Evolutionary conservation across 2,888 invertebrate genomes (phyloP), one percentile per base, ranked within the genome.

Genomic region (Magallana nippona): DNA sequence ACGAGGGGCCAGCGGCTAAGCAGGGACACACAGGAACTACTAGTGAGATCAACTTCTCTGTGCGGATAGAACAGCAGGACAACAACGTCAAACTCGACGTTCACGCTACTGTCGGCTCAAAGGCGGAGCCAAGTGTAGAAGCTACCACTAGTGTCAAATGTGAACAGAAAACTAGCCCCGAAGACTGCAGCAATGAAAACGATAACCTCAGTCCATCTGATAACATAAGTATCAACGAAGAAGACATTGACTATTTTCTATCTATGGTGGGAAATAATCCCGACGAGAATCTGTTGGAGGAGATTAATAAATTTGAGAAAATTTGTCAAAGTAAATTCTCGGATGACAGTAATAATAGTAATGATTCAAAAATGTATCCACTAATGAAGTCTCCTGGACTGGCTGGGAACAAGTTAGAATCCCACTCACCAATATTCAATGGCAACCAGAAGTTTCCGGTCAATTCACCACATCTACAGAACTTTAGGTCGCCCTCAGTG

Each of bases 51-150:
- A 89, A 89, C 84, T 97, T 98, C 95, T 97, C 97, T 5, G 97
- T 98, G 86, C 97, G 98, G 95, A 98, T 98, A 91, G 98, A 98
- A 32, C 91, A 92, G 87, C 98, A 98, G 94, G 97, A 97, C 87
- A 79, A 84, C 22, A 79, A 83, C 27, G 82, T 84, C 2, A 82
- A 84, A 57, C 82, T 84, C 11, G 79, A 82, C 78, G 84, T 84
- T 78, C 60, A 63, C 27, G 80, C 87, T 80, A 84, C 78, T 63
- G 85, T 82, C 32, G 80, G 80, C 2, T 60, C 82, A 5, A 81
- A 60, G 57, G 82, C 32, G 11, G 83, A 71, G 17, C 81, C 84
- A 56, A 88, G 88, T 55, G 82, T 87, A 19, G 89, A 90, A 71
- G 87, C 89, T 11, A 91, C 89, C 82, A 85, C 89, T 22, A 88